phyloP scores from a whole-genome alignment of 2,797 vertebrate genomes.

The Melanogrammus aeglefinus region DNA sequence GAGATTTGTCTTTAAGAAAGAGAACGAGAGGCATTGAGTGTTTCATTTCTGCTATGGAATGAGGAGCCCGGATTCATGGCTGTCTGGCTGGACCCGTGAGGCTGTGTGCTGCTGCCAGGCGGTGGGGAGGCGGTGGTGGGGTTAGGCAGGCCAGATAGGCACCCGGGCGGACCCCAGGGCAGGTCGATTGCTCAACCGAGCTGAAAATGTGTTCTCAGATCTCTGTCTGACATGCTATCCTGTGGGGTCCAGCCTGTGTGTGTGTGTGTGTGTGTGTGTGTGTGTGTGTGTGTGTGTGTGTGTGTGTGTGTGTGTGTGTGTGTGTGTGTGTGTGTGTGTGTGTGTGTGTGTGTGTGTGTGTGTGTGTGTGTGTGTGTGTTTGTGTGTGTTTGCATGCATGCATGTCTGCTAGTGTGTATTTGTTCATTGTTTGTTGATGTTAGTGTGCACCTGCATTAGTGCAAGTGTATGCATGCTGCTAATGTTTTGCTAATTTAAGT shows the following conservation, averaged over 20 bases:
- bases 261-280: conserved; percentile 27
- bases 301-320: conserved; percentile 28
- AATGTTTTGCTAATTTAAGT: not conserved
- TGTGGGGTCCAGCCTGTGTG: conserved; percentile 46
- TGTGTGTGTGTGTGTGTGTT: conserved; percentile 30
- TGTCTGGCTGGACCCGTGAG: conserved; percentile 34
- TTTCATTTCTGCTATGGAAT: conserved; percentile 43
- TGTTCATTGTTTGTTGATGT: not conserved
- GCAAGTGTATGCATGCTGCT: not conserved
- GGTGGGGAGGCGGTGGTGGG: conserved; percentile 53
- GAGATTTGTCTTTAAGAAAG: not conserved
- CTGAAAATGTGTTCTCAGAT: conserved; percentile 79
- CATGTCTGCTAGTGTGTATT: conserved; percentile 28
- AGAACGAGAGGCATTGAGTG: conserved; percentile 46
- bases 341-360: conserved; percentile 33
- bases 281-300: conserved; percentile 29
- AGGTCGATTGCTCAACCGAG: conserved; percentile 77
- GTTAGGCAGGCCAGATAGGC: conserved; percentile 64
- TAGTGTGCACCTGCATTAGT: not conserved
- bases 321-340: conserved; percentile 1
- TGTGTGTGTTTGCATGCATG: conserved; percentile 27
- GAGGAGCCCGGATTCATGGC: conserved; percentile 62
- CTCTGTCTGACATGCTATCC: conserved; percentile 72
- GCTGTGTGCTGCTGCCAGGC: conserved; percentile 25
- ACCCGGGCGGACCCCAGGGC: conserved; percentile 62